Conservation (phyloP, 2,113 vertebrate species). For the Pelodiscus sinensis region DNA sequence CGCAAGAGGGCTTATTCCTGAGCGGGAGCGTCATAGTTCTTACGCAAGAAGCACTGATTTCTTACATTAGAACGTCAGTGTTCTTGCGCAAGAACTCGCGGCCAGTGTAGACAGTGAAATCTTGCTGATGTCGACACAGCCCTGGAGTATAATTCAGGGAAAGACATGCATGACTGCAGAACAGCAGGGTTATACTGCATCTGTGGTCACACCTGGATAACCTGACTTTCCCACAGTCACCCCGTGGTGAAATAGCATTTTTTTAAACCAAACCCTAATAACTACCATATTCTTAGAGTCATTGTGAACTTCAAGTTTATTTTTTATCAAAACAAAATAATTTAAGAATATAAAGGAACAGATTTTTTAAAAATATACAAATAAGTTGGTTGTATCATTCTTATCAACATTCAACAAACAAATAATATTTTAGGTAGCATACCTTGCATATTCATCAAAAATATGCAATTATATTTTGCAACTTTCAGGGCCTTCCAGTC, state of each 20-base stretch:
- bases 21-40: no score
- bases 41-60: no score
- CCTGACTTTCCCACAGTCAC: not conserved
- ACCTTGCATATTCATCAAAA: not conserved
- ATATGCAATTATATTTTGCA: accelerated
- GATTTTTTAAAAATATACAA: slow-evolving; percentile 1
- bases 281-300: not conserved
- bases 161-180: not conserved
- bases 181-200: not conserved
- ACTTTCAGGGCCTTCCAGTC: not conserved
- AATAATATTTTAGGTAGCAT: not conserved
- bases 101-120: no score
- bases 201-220: no score
- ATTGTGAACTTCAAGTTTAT: slow-evolving; percentile 29
- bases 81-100: no score
- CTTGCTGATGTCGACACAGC: no score
- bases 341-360: slow-evolving; percentile 49
- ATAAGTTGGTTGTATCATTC: not conserved
- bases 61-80: no score
- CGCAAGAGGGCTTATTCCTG: no score
- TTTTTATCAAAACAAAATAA: slow-evolving; percentile 73
- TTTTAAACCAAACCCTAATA: not conserved
- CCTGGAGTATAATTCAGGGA: not conserved
- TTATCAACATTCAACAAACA: not conserved
- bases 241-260: not conserved